These are phyloP conservation scores for Metopolophium dirhodum DNA, from an alignment of 1,140 invertebrate genomes.

Conservation along the genomic window DNA sequence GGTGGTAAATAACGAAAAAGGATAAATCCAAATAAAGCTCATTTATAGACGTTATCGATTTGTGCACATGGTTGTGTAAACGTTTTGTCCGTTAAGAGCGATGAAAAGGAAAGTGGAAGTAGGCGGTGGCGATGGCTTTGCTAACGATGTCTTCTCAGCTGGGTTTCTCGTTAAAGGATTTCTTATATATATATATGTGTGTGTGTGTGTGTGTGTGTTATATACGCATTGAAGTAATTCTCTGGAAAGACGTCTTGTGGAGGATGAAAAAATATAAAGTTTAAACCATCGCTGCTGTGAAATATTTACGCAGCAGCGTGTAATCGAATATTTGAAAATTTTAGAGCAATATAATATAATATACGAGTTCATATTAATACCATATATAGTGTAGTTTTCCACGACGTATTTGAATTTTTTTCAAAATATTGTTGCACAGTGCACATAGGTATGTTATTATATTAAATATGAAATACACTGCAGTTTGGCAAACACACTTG, in stretches of 20 bases:
- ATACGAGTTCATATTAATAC: background rate
- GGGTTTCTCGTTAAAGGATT: conserved; percentile 38
- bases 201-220: background rate
- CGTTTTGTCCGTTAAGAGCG: background rate
- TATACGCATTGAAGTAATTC: background rate
- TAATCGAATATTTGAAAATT: background rate
- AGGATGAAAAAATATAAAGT: background rate
- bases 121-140: background rate
- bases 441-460: background rate
- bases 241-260: background rate
- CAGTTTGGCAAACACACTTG: background rate
- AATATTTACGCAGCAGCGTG: background rate
- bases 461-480: background rate
- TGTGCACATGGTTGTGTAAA: background rate
- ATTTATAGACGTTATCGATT: conserved; percentile 31
- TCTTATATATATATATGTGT: background rate
- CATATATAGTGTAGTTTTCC: background rate
- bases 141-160: conserved; percentile 45
- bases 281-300: background rate
- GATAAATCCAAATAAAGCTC: conserved; percentile 41
- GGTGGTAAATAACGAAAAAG: conserved; percentile 23
- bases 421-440: background rate
- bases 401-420: background rate
- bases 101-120: background rate
- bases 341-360: background rate